Evolutionary conservation across 2,797 vertebrate genomes (phyloP), one percentile per base, ranked within the genome.

Genomic region (Siniperca obscura): DNA sequence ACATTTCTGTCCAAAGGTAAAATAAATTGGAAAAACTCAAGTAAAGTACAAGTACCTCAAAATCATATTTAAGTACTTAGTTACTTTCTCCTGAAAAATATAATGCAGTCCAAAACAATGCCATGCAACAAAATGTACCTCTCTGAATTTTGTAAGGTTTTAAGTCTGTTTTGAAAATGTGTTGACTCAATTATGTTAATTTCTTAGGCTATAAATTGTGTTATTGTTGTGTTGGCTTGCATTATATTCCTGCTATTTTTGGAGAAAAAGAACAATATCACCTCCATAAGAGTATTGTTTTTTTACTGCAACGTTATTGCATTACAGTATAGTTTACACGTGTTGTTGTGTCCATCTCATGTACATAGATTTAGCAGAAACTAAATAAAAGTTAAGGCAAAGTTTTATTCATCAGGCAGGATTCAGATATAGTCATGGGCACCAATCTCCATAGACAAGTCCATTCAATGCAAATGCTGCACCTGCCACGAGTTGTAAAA

Each of bases 391-490:
- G 21, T 77, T 30, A 22, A 60, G 2, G 34, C 21, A 80, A 80
- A 82, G 80, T 81, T 88, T 78, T 59, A 75, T 14, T 86, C 59
- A 82, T 85, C 84, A 75, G 13, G 12, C 81, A 83, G 65, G 71
- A 66, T 80, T 83, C 69, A 66, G 76, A 78, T 83, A 61, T 67
- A 80, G 74, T 89, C 74, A 85, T 78, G 71, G 72, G 81, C 75
- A 75, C 81, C 81, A 81, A 76, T 86, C 89, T 82, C 88, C 82
- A 81, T 50, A 87, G 86, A 91, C 90, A 82, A 81, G 87, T 92
- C 87, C 80, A 91, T 91, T 94, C 89, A 86, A 94, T 95, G 93
- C 91, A 95, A 93, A 95, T 94, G 83, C 88, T 89, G 87, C 87
- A 91, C 87, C 86, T 93, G 92, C 87, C 86, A 93, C 74, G 89